phyloP scores from a whole-genome alignment of 2,888 invertebrate species.

The Dryococelus australis region DNA sequence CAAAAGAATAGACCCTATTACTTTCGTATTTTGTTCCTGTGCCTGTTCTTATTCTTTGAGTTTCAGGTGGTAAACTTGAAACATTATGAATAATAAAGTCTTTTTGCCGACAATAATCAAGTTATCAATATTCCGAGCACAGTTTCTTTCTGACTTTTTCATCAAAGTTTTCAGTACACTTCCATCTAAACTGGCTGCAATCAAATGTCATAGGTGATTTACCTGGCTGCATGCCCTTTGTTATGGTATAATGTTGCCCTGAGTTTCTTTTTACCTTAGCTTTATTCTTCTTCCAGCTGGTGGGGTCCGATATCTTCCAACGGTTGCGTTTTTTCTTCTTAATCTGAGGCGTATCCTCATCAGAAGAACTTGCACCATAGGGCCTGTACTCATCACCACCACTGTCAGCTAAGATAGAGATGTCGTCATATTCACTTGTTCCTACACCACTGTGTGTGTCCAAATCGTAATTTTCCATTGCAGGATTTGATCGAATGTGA shows the following conservation, averaged over 20 bases:
- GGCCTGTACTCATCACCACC: neutral
- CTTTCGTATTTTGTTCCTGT: no score
- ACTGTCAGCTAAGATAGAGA: neutral
- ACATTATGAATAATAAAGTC: no score
- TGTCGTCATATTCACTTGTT: neutral
- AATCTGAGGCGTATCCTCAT: neutral
- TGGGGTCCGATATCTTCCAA: neutral
- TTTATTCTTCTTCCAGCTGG: neutral
- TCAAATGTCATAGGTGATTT: neutral
- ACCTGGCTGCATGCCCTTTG: neutral
- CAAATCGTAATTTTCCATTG: neutral
- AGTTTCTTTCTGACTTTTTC: neutral
- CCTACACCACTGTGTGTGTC: neutral
- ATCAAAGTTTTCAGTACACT: neutral
- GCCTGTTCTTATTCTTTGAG: neutral
- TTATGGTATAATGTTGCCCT: neutral
- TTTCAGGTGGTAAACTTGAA: neutral
- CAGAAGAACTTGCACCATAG: neutral
- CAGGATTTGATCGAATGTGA: neutral
- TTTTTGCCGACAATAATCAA: slow-evolving; percentile 6
- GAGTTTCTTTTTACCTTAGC: neutral
- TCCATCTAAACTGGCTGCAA: neutral
- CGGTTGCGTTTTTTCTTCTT: neutral
- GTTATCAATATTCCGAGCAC: slow-evolving; percentile 4
- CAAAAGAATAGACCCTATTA: neutral